Conservation (phyloP, 2,797 vertebrate genomes). For the Adrianichthys oophorus region DNA sequence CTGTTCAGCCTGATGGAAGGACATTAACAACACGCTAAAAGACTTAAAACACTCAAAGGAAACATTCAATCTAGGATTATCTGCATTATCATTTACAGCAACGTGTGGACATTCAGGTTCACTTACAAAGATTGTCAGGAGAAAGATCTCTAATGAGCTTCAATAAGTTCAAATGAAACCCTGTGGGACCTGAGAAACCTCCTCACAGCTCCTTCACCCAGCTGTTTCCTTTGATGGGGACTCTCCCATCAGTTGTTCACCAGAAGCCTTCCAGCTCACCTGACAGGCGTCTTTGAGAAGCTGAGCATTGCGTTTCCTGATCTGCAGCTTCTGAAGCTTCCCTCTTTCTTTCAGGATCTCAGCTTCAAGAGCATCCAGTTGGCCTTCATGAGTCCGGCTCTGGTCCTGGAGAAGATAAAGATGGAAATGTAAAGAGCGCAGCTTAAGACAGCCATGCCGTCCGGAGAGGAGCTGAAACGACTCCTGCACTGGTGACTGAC, state of each 20-base stretch:
- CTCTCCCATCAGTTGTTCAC: too few species aligned
- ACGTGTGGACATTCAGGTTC: too few species aligned
- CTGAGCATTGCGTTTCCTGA: conserved; percentile 76
- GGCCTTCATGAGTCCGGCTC: conserved; percentile 79
- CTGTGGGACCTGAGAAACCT: background rate
- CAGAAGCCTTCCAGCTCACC: conserved; percentile 60
- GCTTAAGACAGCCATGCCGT: too few species aligned
- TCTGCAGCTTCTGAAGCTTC: conserved; percentile 76
- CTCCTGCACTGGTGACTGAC: too few species aligned
- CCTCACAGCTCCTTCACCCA: too few species aligned
- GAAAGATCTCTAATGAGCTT: background rate
- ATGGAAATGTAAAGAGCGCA: too few species aligned
- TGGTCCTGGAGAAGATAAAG: conserved; percentile 74
- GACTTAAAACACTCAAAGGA: background rate
- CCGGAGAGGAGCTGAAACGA: too few species aligned
- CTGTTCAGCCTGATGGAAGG: conserved; percentile 74
- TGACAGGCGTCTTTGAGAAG: conserved; percentile 77
- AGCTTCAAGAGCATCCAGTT: conserved; percentile 79
- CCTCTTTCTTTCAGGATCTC: conserved; percentile 76
- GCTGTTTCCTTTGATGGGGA: too few species aligned
- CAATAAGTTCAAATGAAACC: background rate
- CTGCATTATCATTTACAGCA: background rate
- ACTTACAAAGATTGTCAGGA: too few species aligned
- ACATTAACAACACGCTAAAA: background rate
- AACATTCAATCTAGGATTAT: background rate